These are phyloP conservation scores for Cydia amplana DNA, from an alignment of 1,140 invertebrate species.

Conservation along the genomic window DNA sequence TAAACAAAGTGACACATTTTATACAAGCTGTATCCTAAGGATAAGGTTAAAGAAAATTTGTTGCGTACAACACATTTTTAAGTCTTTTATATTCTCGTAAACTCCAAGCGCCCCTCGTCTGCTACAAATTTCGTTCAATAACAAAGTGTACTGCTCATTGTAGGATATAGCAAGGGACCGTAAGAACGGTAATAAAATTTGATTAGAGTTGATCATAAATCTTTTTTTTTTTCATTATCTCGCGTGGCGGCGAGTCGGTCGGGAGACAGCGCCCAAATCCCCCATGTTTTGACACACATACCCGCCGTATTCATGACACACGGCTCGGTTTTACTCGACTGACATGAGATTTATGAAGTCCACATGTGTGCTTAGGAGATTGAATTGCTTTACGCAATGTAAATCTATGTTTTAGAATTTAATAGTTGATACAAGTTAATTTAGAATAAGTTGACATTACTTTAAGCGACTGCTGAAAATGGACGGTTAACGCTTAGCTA, in stretches of 20 bases:
- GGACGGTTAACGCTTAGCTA: no score
- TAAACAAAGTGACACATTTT: no score
- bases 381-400: slow-evolving; percentile 66
- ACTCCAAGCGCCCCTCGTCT: slow-evolving; percentile 39
- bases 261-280: slow-evolving; percentile 66
- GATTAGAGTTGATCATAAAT: slow-evolving; percentile 77
- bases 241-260: slow-evolving; percentile 49
- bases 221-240: slow-evolving; percentile 74
- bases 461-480: not conserved
- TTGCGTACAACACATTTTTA: slow-evolving; percentile 35
- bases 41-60: not conserved
- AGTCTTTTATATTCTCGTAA: slow-evolving; percentile 33
- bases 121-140: slow-evolving; percentile 48
- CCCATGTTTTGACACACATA: slow-evolving; percentile 77
- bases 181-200: slow-evolving; percentile 71
- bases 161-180: slow-evolving; percentile 58
- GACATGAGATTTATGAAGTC: slow-evolving; percentile 76
- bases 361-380: slow-evolving; percentile 71
- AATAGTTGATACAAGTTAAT: slow-evolving; percentile 22
- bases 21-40: not conserved
- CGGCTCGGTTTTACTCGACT: slow-evolving; percentile 61
- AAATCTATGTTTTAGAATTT: slow-evolving; percentile 42
- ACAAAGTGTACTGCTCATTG: slow-evolving; percentile 42
- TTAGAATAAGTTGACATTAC: not conserved
- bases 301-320: slow-evolving; percentile 71